Evolutionary conservation across 2,113 vertebrate genomes (phyloP).

Genomic region (Pituophis catenifer): DNA sequence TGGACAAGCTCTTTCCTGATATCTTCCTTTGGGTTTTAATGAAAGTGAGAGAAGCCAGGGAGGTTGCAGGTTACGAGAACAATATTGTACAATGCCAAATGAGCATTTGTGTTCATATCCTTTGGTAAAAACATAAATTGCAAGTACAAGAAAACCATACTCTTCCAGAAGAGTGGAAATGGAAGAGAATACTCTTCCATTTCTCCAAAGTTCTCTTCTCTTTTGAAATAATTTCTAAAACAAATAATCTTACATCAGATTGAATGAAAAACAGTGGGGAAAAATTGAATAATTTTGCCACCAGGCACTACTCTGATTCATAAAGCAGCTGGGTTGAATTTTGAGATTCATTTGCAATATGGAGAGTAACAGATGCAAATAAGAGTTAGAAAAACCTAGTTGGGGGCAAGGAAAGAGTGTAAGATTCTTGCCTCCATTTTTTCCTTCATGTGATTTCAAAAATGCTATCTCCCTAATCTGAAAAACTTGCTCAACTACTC

Average conservation of each 20-base stretch:
- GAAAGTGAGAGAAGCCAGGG: background rate
- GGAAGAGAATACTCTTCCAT: background rate
- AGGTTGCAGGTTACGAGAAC: background rate
- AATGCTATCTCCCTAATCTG: background rate
- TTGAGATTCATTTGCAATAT: background rate
- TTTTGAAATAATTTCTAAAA: background rate
- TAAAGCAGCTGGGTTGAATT: background rate
- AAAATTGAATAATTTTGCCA: background rate
- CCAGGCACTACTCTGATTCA: background rate
- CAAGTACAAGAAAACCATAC: background rate
- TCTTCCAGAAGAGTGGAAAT: background rate
- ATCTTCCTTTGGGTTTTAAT: background rate
- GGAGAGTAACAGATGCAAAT: background rate
- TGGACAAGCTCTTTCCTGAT: background rate
- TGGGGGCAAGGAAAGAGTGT: background rate
- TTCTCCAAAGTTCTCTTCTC: background rate
- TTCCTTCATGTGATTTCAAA: background rate
- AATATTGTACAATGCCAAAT: background rate
- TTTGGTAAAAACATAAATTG: background rate
- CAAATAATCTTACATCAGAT: background rate
- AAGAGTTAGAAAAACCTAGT: background rate
- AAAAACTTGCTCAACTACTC: background rate
- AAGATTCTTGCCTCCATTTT: background rate
- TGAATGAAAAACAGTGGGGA: background rate
- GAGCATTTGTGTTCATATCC: background rate